phyloP scores from a whole-genome alignment of 2,113 vertebrate species.

The Epinephelus lanceolatus region DNA sequence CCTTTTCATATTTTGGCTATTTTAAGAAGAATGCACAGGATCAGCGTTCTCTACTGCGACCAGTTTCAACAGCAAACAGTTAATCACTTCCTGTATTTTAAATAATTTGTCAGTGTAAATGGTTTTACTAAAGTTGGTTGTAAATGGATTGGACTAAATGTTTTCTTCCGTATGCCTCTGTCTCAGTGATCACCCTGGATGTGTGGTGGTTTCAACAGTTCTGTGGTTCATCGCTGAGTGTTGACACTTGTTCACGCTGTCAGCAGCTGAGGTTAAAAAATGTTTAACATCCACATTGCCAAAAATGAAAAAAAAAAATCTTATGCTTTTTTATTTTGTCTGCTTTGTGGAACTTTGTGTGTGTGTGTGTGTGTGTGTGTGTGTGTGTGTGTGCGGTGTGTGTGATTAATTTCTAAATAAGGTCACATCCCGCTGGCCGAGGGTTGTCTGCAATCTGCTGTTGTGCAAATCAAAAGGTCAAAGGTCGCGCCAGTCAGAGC shows the following conservation, averaged over 20 bases:
- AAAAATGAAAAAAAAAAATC: not conserved
- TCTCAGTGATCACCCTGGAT: not conserved
- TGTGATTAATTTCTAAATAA: conserved; percentile 29
- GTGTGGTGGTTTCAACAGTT: not conserved
- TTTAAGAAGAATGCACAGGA: not conserved
- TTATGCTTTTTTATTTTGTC: not conserved
- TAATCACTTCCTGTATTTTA: not conserved
- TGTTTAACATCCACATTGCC: not conserved
- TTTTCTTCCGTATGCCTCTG: not conserved
- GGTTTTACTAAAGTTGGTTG: not conserved
- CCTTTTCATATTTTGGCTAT: not conserved
- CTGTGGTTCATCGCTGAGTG: not conserved
- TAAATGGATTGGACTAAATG: not conserved
- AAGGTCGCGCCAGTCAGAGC: conserved; percentile 37
- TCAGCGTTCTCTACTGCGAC: not conserved
- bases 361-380: not conserved
- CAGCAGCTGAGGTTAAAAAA: not conserved
- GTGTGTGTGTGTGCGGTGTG: not conserved
- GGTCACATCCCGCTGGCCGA: conserved; percentile 8
- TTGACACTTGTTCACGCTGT: not conserved
- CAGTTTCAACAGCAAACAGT: not conserved
- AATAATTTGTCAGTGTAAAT: not conserved
- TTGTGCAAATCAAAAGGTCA: conserved; percentile 35
- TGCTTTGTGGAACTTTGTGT: not conserved
- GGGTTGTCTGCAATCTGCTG: conserved; percentile 51